Evolutionary conservation across 2,888 invertebrate species (phyloP), one percentile per base, ranked within the genome.

Genomic region (Polyploca ridens): DNA sequence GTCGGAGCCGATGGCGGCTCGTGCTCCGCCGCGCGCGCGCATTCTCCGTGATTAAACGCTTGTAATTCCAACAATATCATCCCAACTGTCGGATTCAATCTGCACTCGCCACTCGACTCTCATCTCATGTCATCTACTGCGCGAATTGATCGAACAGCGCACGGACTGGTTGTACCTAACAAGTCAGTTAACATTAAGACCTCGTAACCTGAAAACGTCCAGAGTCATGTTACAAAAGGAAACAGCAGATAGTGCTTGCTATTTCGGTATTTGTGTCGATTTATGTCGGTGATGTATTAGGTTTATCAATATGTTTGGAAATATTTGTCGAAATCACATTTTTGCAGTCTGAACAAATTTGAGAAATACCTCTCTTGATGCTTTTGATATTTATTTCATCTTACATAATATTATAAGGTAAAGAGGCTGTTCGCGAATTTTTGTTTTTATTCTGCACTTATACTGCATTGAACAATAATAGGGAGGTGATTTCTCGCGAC

Each of bases 61-160:
- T 91, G 88, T 91, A 92, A 93, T 93, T 92, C 91, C 90, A 87
- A 91, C 87, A 91, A 90, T 93, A 91, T 91, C 90, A 88, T 89
- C 84, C 82, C 79, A 80, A 77, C 90, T 87, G 89, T 90, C 90
- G 81, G 85, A 89, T 90, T 89, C 89, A 88, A 92, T 93, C 90
- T 89, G 79, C 83, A 78, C 79, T 77, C 71, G 74, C 72, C 78
- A 77, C 80, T 84, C 77, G 66, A 70, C 74, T 72, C 72, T 80
- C 84, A 81, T 84, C 85, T 84, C 85, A 77, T 84, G 84, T 88
- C 87, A 85, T 81, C 79, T 80, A 73, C 76, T 79, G 75, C 71
- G 76, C 73, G 61, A 61, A 61, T 61, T 61, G 61, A 61, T 61
- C 61, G 61, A 61, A 16, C 61, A 73, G 76, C 73, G 71, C 73